Conservation (phyloP, 2,113 vertebrate genomes). For the Dolichallabes microphthalmus region DNA sequence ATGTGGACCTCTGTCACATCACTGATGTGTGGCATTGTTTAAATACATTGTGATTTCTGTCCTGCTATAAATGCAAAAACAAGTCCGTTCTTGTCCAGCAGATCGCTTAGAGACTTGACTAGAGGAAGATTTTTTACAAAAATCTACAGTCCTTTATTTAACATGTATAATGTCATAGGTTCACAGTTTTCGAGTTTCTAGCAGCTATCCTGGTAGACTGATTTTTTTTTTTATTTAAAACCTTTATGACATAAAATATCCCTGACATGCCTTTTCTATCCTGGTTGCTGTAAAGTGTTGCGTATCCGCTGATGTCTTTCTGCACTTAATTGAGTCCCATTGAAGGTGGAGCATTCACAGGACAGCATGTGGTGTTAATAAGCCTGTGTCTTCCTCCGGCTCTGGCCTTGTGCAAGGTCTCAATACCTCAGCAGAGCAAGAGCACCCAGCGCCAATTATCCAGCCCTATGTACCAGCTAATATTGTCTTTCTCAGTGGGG, state of each 20-base stretch:
- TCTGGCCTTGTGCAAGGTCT: slow-evolving; percentile 20
- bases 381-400: slow-evolving; percentile 23
- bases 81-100: neutral
- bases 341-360: slow-evolving; percentile 30
- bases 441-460: slow-evolving; percentile 38
- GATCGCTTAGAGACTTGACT: neutral
- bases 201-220: neutral
- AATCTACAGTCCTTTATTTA: neutral
- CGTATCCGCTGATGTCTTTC: slow-evolving; percentile 32
- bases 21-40: slow-evolving; percentile 27
- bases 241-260: neutral
- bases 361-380: slow-evolving; percentile 39
- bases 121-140: neutral
- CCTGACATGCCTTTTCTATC: neutral
- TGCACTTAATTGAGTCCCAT: slow-evolving; percentile 30
- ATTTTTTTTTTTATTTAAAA: neutral
- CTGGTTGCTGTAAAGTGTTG: slow-evolving; percentile 19
- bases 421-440: slow-evolving; percentile 28
- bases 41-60: slow-evolving; percentile 20
- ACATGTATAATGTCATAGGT: neutral
- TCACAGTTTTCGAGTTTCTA: neutral
- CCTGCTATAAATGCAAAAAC: slow-evolving; percentile 7
- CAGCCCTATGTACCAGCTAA: slow-evolving; percentile 30
- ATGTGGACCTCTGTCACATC: slow-evolving; percentile 10
- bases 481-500: slow-evolving; percentile 47